Evolutionary conservation across 1,140 invertebrate genomes (phyloP).

Genomic region (Tachypleus tridentatus): DNA sequence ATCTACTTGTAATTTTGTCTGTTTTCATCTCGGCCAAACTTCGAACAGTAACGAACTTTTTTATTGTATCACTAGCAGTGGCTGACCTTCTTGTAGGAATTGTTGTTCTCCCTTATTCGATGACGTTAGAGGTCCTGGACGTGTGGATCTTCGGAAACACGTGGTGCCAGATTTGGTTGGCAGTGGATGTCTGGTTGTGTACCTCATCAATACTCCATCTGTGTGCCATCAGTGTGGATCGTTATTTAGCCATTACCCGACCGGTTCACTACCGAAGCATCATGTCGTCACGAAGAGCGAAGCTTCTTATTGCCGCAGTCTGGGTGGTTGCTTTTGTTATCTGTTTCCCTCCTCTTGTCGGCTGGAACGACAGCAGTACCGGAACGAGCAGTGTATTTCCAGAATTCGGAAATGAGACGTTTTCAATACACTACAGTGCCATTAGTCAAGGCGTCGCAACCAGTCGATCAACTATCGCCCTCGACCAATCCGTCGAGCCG

Average conservation of each 20-base stretch:
- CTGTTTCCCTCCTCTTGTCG: slow-evolving; percentile 89
- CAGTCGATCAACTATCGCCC: neutral
- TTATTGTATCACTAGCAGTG: slow-evolving; percentile 85
- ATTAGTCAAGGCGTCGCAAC: neutral
- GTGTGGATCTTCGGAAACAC: slow-evolving; percentile 85
- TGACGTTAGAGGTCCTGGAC: slow-evolving; percentile 70
- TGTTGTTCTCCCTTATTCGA: slow-evolving; percentile 79
- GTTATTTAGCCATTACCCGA: slow-evolving; percentile 87
- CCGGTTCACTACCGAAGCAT: slow-evolving; percentile 84
- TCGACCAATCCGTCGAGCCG: too few relatives aligned
- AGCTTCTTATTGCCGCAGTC: slow-evolving; percentile 71
- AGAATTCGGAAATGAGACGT: neutral
- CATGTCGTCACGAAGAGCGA: slow-evolving; percentile 78
- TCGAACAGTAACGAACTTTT: slow-evolving; percentile 84
- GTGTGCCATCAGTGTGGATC: slow-evolving; percentile 66
- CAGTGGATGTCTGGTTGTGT: slow-evolving; percentile 92
- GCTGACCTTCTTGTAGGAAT: slow-evolving; percentile 83
- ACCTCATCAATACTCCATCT: slow-evolving; percentile 90
- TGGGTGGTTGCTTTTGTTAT: slow-evolving; percentile 94
- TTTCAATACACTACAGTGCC: neutral
- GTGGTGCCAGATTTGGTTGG: slow-evolving; percentile 85
- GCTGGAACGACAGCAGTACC: slow-evolving; percentile 62
- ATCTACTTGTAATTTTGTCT: slow-evolving; percentile 80
- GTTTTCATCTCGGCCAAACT: slow-evolving; percentile 77
- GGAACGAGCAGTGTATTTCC: neutral